Percentiles rank a stretch among this genome's conserved stretches.
These are phyloP conservation scores for Chloroclystis v-ata DNA, from an alignment of 2,888 invertebrate species.

Conservation along the genomic window DNA sequence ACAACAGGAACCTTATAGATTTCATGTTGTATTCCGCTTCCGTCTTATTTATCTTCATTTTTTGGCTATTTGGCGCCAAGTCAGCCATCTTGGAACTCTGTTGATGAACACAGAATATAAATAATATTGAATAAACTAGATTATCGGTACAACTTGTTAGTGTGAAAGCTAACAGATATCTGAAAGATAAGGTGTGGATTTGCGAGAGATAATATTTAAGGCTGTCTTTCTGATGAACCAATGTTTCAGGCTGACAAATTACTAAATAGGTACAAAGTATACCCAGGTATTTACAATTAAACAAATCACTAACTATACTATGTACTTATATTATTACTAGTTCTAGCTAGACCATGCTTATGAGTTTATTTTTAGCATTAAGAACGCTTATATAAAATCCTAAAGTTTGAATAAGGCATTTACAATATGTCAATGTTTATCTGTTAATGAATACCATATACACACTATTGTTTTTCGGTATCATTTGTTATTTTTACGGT, in stretches of 20 bases:
- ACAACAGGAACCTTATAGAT: slow-evolving; percentile 64
- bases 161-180: slow-evolving; percentile 30
- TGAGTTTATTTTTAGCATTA: no score
- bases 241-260: background rate
- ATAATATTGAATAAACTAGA: background rate
- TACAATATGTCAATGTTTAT: no score
- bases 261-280: background rate
- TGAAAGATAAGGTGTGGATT: slow-evolving; percentile 35
- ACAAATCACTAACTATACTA: no score
- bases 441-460: no score
- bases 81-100: slow-evolving; percentile 13
- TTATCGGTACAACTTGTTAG: slow-evolving; percentile 12
- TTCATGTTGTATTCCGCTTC: slow-evolving; percentile 71
- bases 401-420: no score
- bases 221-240: background rate
- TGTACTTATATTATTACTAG: no score
- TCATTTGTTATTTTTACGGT: no score
- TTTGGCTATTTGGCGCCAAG: slow-evolving; percentile 34
- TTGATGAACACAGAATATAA: slow-evolving; percentile 12
- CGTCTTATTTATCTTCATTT: slow-evolving; percentile 57
- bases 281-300: no score
- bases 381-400: no score
- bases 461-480: no score
- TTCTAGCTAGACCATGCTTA: no score
- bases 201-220: slow-evolving; percentile 33